Conservation (phyloP, 2,888 invertebrate species). For the Myopa tessellatipennis region DNA sequence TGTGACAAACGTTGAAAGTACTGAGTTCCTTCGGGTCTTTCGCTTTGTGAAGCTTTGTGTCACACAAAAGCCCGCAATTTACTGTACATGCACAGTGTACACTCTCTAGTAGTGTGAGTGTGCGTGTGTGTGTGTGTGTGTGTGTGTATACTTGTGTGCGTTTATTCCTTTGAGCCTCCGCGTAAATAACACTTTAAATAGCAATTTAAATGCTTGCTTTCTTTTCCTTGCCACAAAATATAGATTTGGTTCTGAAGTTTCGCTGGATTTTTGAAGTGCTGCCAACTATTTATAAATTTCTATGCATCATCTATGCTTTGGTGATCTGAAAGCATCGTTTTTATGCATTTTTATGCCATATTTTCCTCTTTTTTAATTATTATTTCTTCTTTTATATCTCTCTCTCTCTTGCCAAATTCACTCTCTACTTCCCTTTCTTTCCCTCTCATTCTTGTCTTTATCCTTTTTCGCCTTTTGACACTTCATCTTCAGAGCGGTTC, state of each 20-base stretch:
- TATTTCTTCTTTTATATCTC: no score
- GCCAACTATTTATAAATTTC: constrained; percentile 21
- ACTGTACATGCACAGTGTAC: no score
- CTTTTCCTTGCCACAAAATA: not conserved
- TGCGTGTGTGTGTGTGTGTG: not conserved
- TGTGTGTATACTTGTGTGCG: not conserved
- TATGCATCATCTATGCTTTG: no score
- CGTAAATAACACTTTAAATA: constrained; percentile 43
- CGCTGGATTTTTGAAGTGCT: constrained; percentile 24
- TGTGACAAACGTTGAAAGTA: constrained; percentile 19
- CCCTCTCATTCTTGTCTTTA: constrained; percentile 20
- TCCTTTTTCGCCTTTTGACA: not conserved
- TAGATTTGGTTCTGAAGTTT: not conserved
- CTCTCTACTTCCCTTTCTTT: no score
- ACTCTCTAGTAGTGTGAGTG: no score
- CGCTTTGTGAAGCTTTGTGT: no score
- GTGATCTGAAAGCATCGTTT: no score
- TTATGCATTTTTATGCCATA: no score
- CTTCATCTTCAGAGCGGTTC: no score
- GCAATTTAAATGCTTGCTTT: constrained; percentile 42
- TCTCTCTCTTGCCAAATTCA: no score
- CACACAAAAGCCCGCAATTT: no score
- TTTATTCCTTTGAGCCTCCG: constrained; percentile 15
- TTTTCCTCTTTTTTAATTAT: no score
- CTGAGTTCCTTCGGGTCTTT: not conserved